Base-by-base conservation (phyloP, 2,888 invertebrate genomes). In the Embidobia sp. region DNA sequence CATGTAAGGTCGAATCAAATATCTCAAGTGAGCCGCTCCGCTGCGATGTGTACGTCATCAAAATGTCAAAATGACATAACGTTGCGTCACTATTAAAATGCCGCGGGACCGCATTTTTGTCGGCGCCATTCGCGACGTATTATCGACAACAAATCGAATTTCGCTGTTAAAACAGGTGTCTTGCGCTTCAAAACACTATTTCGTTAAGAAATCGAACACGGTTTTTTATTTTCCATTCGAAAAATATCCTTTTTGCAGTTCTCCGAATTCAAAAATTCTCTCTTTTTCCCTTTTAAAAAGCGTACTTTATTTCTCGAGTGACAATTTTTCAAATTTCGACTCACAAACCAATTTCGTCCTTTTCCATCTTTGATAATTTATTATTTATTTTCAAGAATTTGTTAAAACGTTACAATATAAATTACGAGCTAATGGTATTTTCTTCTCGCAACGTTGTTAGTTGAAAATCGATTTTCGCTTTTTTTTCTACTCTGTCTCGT, bases 31-130 rank as follows among this genome's bases (percentile, higher is more conserved):
- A 63, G 33, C 46, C 18, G 44, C 48, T n/a, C 0, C 44, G 29
- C 26, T 40, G 40, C 48, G 29, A 61, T 48, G 48, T 53, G 40
- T 22, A 40, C 53, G 72, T 72, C 72, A 72, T 55, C 63, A 63
- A 72, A 72, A 37, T 63, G 72, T 63, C 72, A 72, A 72, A 63
- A 63, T 72, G 72, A 63, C 63, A 55, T 63, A 72, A 63, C 70
- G 61, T 61, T 46, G 46, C 70, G 61, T 46, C 46, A 37, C 46
- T 55, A 72, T 63, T 63, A 72, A 72, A 61, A 72, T 48, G 40
- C 18, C 63, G 44, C 22, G 48, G 51, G 19, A 46, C 53, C 53
- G 29, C 51, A 70, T 44, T 61, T 61, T 70, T 70, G 31, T 57
- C 42, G 31, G 2, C 22, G 22, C 49, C 48, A 42, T 29, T 49